These are phyloP conservation scores for Hydrolagus affinis DNA, from an alignment of 2,113 vertebrate genomes.

Conservation along the genomic window DNA sequence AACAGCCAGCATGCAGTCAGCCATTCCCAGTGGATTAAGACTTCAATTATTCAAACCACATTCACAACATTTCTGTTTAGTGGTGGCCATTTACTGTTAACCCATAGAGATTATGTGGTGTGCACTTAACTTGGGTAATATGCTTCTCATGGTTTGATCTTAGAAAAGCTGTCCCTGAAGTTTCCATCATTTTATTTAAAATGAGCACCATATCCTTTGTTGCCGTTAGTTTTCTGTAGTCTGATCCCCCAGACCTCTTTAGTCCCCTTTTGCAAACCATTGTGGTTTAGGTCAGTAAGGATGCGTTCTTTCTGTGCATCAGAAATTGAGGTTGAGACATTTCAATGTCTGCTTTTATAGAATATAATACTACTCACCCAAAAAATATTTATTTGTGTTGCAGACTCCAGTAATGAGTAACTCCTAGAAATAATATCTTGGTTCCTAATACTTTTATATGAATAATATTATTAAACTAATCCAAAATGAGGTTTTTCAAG, in stretches of 20 bases:
- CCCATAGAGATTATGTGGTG: slow-evolving; percentile 8
- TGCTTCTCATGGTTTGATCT: background rate
- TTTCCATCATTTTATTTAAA: slow-evolving; percentile 2
- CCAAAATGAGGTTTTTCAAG: too few relatives aligned
- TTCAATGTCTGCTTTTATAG: too few relatives aligned
- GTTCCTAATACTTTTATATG: too few relatives aligned
- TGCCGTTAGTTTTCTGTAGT: background rate
- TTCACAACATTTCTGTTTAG: background rate
- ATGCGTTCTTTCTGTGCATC: background rate
- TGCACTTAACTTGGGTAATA: background rate
- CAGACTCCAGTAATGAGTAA: too few relatives aligned
- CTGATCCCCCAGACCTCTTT: background rate
- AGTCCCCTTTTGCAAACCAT: background rate
- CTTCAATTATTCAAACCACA: slow-evolving; percentile 18
- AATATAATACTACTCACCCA: too few relatives aligned
- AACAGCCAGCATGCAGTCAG: background rate
- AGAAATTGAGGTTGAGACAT: background rate
- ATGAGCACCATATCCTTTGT: background rate
- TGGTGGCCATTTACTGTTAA: background rate
- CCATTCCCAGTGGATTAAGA: slow-evolving; percentile 5
- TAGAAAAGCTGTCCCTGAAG: background rate
- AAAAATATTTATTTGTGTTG: too few relatives aligned
- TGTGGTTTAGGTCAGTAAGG: background rate
- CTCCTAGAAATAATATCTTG: too few relatives aligned
- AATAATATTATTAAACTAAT: too few relatives aligned